Evolutionary conservation across 1,140 invertebrate genomes (phyloP), one percentile per base, ranked within the genome.

Genomic region (Pachypsylla venusta): DNA sequence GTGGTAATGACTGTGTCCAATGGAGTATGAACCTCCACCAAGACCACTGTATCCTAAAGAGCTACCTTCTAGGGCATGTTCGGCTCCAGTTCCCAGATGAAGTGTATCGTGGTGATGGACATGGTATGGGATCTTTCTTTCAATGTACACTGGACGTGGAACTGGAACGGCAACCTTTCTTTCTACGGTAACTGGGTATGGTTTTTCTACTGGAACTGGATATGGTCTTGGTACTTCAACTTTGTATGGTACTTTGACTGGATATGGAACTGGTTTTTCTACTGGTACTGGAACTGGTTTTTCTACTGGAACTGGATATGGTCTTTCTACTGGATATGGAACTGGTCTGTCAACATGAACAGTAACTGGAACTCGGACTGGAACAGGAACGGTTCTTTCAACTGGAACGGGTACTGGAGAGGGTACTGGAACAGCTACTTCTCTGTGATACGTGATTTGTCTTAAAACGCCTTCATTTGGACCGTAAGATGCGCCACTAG

Each of bases 381-480:
- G 42, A 22, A 19, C 16, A 22, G 42, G 42, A 4, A 48, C 42
- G 7, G 16, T 48, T 22, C 22, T 48, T 22, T 48, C 42, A 4
- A 48, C 42, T 48, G 42, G 42, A 22, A 48, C 22, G 4, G 42
- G 42, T 48, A 19, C n/a, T n/a, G 42, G 42, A 48, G 22, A n/a
- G 42, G 42, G n/a, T 19, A 48, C 42, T 5, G 42, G 7, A 4
- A 48, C 7, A n/a, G 42, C 7, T 3, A 48, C 42, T n/a, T 48
- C 42, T 48, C 42, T 48, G 42, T 48, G 42, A 22, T 48, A 48
- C n/a, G 42, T 48, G 7, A 48, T 22, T 48, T 48, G 42, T 48
- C 42, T 48, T n/a, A 48, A 22, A 22, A 48, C 42, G 22, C 42
- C 42, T 19, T 48, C 42, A 22, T 48, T 48, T 48, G 42, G 42